phyloP scores from a whole-genome alignment of 2,113 vertebrate genomes.

The Gallinago undulata region DNA sequence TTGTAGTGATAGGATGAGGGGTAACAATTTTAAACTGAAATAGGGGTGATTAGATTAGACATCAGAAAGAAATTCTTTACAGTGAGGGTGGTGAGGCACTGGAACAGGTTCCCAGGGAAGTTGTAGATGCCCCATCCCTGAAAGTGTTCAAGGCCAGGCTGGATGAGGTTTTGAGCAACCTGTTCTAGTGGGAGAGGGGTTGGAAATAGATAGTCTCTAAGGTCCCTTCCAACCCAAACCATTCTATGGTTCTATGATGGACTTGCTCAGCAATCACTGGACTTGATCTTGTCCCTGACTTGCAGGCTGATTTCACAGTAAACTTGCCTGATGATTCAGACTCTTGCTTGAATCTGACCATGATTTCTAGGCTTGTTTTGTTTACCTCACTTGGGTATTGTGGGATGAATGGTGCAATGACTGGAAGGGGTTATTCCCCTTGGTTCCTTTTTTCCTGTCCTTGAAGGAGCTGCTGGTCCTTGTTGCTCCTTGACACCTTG shows the following conservation, averaged over 20 bases:
- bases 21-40: background rate
- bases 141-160: no score
- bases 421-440: background rate
- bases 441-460: background rate
- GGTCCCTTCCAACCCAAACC: no score
- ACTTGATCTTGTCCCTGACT: background rate
- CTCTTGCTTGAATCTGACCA: background rate
- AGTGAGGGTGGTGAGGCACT: no score
- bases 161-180: no score
- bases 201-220: no score
- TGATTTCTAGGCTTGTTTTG: background rate
- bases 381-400: background rate
- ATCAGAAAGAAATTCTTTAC: no score
- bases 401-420: background rate
- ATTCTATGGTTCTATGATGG: background rate
- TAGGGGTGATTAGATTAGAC: no score
- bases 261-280: background rate
- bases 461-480: background rate
- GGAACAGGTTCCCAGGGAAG: no score
- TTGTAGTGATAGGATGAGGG: background rate
- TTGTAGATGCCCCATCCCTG: no score
- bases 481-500: background rate
- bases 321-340: background rate
- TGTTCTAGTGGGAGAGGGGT: no score
- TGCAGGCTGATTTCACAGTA: background rate